Evolutionary conservation across 2,113 vertebrate genomes (phyloP), one percentile per base, ranked within the genome.

Genomic region (Siniperca chuatsi): DNA sequence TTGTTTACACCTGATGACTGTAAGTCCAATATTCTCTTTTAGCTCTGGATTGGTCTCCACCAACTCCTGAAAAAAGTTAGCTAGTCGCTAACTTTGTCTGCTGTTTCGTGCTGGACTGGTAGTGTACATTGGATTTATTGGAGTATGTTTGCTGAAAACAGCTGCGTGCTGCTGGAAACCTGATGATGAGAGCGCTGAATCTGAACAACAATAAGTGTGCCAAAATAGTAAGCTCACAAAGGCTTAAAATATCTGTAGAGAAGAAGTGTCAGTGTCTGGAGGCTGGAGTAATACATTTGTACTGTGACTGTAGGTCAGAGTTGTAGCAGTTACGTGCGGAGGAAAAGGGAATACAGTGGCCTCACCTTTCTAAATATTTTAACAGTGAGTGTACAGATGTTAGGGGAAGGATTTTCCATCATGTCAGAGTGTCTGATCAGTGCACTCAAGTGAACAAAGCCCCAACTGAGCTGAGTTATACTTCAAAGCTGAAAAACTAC

Each of bases 361-460:
- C 44, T 70, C 65, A 40, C 29, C 44, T 48, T 37, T 29, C 67
- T 61, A 20, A 79, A 71, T 71, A 71, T 15, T 71, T 50, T 9
- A 50, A 6, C 67, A 46, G 25, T 60, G 25, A 79, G 76, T 58
- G n/a, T 35, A 2, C 6, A 33, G 37, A 35, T 16, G 64, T 40
- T 1, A 1, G 33, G 11, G 48, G 61, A 55, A 77, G 48, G 15
- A 20, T 42, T 54, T 21, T 54, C 60, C 48, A 54, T 42, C 33
- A n/a, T 66, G 5, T 55, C 21, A 8, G 33, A 50, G 6, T 6
- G 25, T 29, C 67, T 69, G 70, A 57, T 58, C 70, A 42, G 5
- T 40, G 69, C 21, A 23, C 69, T 37, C 11, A 15, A 5, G 4
- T 6, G 29, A 69, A 20, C n/a, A 50, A 50, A 18, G 15, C 12